phyloP scores from a whole-genome alignment of 2,113 vertebrate species.

The Ophiodon elongatus region DNA sequence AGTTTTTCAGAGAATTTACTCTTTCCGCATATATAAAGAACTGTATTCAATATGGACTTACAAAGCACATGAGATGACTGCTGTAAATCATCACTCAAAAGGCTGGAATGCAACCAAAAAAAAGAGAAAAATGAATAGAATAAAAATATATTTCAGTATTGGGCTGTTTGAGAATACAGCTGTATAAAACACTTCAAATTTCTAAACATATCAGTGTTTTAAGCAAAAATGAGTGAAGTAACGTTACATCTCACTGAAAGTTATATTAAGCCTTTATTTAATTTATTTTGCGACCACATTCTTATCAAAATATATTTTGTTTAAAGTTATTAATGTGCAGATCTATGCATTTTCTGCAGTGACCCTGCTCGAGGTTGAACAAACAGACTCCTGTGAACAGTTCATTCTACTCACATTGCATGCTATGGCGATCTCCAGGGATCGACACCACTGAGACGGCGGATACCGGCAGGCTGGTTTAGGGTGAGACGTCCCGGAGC shows the following conservation, averaged over 20 bases:
- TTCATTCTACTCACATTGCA: constrained; percentile 83
- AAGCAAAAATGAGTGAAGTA: not conserved
- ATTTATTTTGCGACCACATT: not conserved
- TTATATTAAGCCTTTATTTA: not conserved
- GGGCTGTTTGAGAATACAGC: not conserved
- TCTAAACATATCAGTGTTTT: not conserved
- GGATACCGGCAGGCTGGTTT: constrained; percentile 77
- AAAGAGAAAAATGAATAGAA: not conserved
- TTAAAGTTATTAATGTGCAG: not conserved
- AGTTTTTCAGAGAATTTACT: not conserved
- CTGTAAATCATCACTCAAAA: not conserved
- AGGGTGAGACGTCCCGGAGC: constrained; percentile 53
- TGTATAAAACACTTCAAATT: not conserved
- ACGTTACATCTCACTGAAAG: not conserved
- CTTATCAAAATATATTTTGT: not conserved
- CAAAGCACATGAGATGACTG: no score
- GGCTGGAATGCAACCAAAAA: not conserved
- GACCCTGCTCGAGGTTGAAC: not conserved
- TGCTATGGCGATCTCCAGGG: constrained; percentile 77
- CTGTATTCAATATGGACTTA: not conserved
- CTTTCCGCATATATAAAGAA: not conserved
- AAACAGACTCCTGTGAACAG: not conserved
- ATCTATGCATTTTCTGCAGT: not conserved
- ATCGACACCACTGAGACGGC: constrained; percentile 86
- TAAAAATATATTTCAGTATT: not conserved